These are phyloP conservation scores for Megatriorchis doriae DNA, from an alignment of 2,113 vertebrate species.

Conservation along the genomic window DNA sequence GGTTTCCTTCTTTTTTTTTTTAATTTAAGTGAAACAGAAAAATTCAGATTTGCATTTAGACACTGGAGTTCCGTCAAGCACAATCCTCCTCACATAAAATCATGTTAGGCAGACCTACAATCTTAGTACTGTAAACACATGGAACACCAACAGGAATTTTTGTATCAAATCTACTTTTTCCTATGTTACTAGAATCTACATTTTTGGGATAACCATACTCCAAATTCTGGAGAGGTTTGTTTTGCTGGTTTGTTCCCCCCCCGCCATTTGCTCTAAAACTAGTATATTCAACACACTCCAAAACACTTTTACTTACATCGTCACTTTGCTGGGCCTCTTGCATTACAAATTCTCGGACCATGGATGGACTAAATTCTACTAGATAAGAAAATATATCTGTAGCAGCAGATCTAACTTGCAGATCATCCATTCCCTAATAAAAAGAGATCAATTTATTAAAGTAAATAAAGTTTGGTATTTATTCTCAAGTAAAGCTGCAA, in stretches of 20 bases:
- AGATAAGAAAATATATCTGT: slow-evolving; percentile 99
- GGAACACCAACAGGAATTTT: not conserved
- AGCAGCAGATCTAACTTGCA: slow-evolving; percentile 95
- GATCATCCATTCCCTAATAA: slow-evolving; percentile 93
- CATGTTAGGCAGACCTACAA: not conserved
- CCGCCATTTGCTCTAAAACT: not conserved
- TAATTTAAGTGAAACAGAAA: not conserved
- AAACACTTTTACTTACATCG: slow-evolving; percentile 80
- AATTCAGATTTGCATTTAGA: not conserved
- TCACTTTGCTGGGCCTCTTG: slow-evolving; percentile 98
- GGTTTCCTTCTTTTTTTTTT: not conserved
- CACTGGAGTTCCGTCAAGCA: not conserved
- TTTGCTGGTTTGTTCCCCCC: not conserved
- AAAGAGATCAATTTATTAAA: not conserved
- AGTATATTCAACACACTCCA: not conserved
- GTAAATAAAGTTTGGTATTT: not conserved
- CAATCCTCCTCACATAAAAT: not conserved
- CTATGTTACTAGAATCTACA: not conserved
- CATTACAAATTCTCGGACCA: slow-evolving; percentile 99
- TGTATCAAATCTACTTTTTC: not conserved
- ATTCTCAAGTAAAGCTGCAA: not conserved
- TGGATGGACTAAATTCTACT: slow-evolving; percentile 98
- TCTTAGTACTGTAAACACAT: not conserved
- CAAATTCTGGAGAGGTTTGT: not conserved
- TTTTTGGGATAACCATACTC: not conserved